These are phyloP conservation scores for Endotricha flammealis DNA, from an alignment of 2,888 invertebrate genomes.

Conservation along the genomic window DNA sequence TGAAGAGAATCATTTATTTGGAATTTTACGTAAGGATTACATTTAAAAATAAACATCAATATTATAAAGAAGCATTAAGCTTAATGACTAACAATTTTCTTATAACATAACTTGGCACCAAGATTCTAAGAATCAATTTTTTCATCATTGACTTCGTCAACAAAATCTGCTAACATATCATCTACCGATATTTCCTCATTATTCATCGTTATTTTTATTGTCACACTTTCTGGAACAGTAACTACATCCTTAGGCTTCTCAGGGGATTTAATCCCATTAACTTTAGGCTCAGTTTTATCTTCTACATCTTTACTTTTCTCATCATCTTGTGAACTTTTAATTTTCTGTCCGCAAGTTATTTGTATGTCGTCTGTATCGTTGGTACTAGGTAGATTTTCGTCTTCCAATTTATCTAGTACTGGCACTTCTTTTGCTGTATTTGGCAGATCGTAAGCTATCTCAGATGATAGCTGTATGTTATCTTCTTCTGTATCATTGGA, in stretches of 20 bases:
- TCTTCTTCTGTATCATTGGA: conserved; percentile 39
- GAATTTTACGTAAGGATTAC: too few relatives aligned
- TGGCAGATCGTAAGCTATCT: conserved; percentile 51
- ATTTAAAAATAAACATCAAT: too few relatives aligned
- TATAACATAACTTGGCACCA: conserved; percentile 12
- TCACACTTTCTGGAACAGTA: conserved; percentile 22
- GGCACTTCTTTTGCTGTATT: conserved; percentile 34
- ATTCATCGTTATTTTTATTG: conserved; percentile 21
- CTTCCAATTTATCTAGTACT: conserved; percentile 49
- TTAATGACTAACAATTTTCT: conserved; percentile 1
- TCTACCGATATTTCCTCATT: conserved; percentile 40
- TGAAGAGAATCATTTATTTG: too few relatives aligned
- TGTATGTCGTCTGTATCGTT: conserved; percentile 64
- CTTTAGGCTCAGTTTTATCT: conserved; percentile 25
- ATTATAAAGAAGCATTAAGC: too few relatives aligned
- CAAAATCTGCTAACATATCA: conserved; percentile 71
- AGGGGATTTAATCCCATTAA: conserved; percentile 37
- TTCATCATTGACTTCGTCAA: conserved; percentile 61
- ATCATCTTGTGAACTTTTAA: conserved; percentile 43
- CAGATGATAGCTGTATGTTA: conserved; percentile 43
- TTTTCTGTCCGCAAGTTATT: conserved; percentile 59
- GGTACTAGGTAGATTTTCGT: conserved; percentile 55
- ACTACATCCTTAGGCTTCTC: conserved; percentile 26
- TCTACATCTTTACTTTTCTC: conserved; percentile 20
- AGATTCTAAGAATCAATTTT: conserved; percentile 11